Base-by-base conservation (phyloP, 2,888 invertebrate genomes). In the Caenorhabditis sp. region DNA sequence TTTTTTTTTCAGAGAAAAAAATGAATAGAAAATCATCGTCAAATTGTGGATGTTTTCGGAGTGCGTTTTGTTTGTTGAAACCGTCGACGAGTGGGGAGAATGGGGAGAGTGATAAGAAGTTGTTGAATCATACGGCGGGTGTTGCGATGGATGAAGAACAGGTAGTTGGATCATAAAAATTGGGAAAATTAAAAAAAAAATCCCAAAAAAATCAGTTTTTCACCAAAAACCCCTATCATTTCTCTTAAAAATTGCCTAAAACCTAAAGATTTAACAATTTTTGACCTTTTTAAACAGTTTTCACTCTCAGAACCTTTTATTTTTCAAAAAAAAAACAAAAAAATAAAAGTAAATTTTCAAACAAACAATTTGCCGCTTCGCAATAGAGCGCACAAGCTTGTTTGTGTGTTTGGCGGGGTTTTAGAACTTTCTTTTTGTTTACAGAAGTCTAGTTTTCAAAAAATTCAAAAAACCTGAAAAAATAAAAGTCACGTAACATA, bases 21-120 rank as follows among this genome's bases (percentile, higher is more conserved):
- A 71, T 71, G 71, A 71, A 71, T 49, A 63, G 67, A 10, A 71
- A 71, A 58, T 36, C 57, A 21, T 65, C 65, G 26, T 57, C 63
- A 53, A 67, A 67, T 60, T 71, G 71, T 58, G 71, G 71, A 21
- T 72, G 72, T 53, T 72, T 72, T 50, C 61, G 72, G 10, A 65
- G 65, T 59, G 68, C 72, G 3, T 68, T 72, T 26, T 72, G 72
- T 56, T 65, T 72, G 23, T 54, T 72, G 56, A 72, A 68, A 25
- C 72, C 72, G 5, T 72, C 72, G 14, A 72, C 72, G 31, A 65
- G 62, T 23, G 61, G 36, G 17, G 64, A 68, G 12, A 43, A 64
- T 20, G 67, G 58, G 12, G 72, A 67, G 25, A 63, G 62, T 49
- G 71, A 71, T 36, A 71, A 71, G 36, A 71, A 67, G 59, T 25